Conservation (phyloP, 2,113 vertebrate genomes). For the Antennarius striatus region DNA sequence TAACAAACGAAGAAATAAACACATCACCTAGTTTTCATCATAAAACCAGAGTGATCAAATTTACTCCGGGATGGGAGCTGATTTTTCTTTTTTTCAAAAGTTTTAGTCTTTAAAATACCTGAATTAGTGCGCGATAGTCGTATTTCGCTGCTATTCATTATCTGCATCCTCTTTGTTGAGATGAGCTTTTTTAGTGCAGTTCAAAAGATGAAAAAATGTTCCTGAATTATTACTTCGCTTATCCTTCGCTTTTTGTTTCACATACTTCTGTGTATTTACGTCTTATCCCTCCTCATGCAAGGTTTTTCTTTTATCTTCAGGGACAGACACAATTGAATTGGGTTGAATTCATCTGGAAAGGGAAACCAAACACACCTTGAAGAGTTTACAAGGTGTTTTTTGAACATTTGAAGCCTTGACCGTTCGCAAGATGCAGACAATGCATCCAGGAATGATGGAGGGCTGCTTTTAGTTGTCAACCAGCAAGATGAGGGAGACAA, state of each 20-base stretch:
- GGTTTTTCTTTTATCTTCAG: conserved; percentile 17
- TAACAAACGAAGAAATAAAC: too few relatives aligned
- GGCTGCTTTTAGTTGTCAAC: conserved; percentile 66
- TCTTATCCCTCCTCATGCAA: not conserved
- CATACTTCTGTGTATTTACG: conserved; percentile 24
- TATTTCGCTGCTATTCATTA: not conserved
- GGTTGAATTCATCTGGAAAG: conserved; percentile 20
- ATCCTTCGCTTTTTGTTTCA: conserved; percentile 17
- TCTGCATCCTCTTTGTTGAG: too few relatives aligned
- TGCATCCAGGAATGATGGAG: conserved; percentile 56
- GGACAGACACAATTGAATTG: conserved; percentile 33
- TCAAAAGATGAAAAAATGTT: conserved; percentile 4
- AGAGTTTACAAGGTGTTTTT: conserved; percentile 20
- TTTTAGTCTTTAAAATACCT: too few relatives aligned
- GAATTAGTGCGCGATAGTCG: too few relatives aligned
- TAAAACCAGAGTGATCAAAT: too few relatives aligned
- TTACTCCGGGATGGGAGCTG: too few relatives aligned
- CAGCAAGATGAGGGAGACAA: conserved; percentile 71
- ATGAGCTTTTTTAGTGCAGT: too few relatives aligned
- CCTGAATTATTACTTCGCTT: not conserved
- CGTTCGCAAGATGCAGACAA: conserved; percentile 51
- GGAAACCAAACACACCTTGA: conserved; percentile 41
- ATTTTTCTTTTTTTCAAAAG: too few relatives aligned
- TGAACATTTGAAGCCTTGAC: conserved; percentile 28
- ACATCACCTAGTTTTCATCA: too few relatives aligned